These are phyloP conservation scores for Labroides dimidiatus DNA, from an alignment of 2,797 vertebrate species.

Conservation along the genomic window DNA sequence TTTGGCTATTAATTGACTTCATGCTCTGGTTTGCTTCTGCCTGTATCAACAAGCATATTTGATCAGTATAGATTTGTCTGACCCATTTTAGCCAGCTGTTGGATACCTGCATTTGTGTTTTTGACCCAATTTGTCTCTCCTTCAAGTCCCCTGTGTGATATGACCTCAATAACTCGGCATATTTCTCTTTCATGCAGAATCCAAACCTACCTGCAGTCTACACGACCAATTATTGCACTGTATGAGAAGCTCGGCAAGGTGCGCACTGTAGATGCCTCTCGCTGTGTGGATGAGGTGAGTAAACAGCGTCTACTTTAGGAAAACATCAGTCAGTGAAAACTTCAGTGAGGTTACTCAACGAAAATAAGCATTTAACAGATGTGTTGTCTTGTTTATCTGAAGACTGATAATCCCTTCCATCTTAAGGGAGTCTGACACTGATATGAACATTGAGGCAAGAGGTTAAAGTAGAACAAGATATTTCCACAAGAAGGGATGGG, in stretches of 20 bases:
- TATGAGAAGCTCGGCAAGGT: conserved; percentile 94
- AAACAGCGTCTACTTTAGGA: background rate
- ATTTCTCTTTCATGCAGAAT: conserved; percentile 84
- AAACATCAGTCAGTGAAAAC: background rate
- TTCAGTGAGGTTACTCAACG: background rate
- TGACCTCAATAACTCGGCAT: conserved; percentile 60
- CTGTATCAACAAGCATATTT: conserved; percentile 12
- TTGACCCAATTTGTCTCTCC: conserved; percentile 64
- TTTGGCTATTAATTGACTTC: conserved; percentile 7
- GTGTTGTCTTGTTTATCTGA: no score
- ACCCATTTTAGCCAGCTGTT: conserved; percentile 53
- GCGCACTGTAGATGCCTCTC: conserved; percentile 92
- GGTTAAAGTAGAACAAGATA: background rate
- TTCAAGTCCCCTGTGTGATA: conserved; percentile 51
- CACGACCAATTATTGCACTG: conserved; percentile 93
- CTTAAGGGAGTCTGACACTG: background rate
- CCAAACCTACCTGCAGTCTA: conserved; percentile 95
- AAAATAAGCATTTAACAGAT: no score
- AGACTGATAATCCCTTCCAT: background rate
- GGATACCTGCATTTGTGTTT: conserved; percentile 57
- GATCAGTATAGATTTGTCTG: conserved; percentile 52
- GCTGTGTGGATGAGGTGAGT: conserved; percentile 90
- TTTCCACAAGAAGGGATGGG: no score
- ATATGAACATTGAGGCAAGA: background rate
- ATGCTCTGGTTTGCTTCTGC: background rate